A percentile compares a stretch with the other conserved stretches of the same genome.
These are phyloP conservation scores for Synodontis membranacea DNA, from an alignment of 2,113 vertebrate species.

Conservation along the genomic window DNA sequence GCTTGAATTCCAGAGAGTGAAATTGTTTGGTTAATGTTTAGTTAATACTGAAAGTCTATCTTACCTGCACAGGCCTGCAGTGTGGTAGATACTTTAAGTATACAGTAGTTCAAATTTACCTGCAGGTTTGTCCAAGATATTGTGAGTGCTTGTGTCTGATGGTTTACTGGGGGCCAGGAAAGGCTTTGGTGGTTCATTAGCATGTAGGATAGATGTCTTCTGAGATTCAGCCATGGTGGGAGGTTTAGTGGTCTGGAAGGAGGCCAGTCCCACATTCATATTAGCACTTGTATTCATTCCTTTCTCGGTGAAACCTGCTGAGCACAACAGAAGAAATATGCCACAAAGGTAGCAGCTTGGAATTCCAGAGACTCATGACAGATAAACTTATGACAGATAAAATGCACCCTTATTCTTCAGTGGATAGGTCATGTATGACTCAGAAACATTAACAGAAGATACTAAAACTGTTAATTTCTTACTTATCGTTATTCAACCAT, in stretches of 20 bases:
- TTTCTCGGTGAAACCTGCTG: slow-evolving; percentile 70
- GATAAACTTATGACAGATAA: not conserved
- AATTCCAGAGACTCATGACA: not conserved
- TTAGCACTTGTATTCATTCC: slow-evolving; percentile 62
- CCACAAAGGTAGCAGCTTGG: slow-evolving; percentile 11
- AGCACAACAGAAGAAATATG: slow-evolving; percentile 37
- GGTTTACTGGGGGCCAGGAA: slow-evolving; percentile 64
- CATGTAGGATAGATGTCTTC: slow-evolving; percentile 62
- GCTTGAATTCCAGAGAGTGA: not conserved
- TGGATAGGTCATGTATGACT: not conserved
- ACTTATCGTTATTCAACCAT: not conserved
- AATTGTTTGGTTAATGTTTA: not conserved
- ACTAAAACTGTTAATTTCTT: not conserved
- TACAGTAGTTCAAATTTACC: slow-evolving; percentile 54
- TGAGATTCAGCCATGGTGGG: slow-evolving; percentile 62
- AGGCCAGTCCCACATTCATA: slow-evolving; percentile 62
- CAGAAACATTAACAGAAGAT: not conserved
- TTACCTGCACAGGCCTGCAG: slow-evolving; percentile 46
- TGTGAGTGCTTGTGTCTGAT: slow-evolving; percentile 55
- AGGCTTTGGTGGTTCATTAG: slow-evolving; percentile 58
- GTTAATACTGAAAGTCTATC: slow-evolving; percentile 38
- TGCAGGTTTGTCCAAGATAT: slow-evolving; percentile 59
- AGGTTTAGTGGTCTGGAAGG: slow-evolving; percentile 67
- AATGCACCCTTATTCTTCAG: not conserved
- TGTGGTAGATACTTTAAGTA: slow-evolving; percentile 43